Conservation (phyloP, 2,888 invertebrate genomes). For the Enchytraeus crypticus region DNA sequence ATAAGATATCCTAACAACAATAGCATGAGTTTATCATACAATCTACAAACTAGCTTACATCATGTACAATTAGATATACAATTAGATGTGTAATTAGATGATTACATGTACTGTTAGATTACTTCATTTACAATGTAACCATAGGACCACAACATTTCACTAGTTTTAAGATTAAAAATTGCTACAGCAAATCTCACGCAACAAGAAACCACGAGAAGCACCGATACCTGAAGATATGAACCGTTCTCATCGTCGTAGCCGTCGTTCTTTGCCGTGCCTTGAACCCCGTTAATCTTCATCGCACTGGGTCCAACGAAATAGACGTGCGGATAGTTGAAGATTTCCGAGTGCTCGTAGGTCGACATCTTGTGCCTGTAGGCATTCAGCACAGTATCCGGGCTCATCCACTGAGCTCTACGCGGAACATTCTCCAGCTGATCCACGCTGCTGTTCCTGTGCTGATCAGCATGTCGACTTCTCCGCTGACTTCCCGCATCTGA, state of each 20-base stretch:
- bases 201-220: no score
- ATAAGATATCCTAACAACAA: no score
- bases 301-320: constrained; percentile 90
- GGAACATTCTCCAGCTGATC: no score
- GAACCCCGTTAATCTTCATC: constrained; percentile 67
- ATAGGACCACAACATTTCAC: no score
- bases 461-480: not conserved
- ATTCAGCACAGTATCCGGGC: constrained; percentile 55
- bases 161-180: no score
- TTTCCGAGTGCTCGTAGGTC: constrained; percentile 92
- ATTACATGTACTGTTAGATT: no score
- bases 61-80: no score
- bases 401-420: not conserved
- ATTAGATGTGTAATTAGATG: no score
- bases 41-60: no score
- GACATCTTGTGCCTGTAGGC: constrained; percentile 67
- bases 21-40: no score
- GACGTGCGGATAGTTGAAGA: constrained; percentile 77
- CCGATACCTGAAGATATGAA: constrained; percentile 59
- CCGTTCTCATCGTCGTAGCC: constrained; percentile 69
- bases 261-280: constrained; percentile 42
- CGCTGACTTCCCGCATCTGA: not conserved
- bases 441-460: not conserved
- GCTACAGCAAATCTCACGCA: no score
- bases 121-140: no score